Base-by-base conservation (phyloP, 1,140 invertebrate genomes). In the Campodea augens region DNA sequence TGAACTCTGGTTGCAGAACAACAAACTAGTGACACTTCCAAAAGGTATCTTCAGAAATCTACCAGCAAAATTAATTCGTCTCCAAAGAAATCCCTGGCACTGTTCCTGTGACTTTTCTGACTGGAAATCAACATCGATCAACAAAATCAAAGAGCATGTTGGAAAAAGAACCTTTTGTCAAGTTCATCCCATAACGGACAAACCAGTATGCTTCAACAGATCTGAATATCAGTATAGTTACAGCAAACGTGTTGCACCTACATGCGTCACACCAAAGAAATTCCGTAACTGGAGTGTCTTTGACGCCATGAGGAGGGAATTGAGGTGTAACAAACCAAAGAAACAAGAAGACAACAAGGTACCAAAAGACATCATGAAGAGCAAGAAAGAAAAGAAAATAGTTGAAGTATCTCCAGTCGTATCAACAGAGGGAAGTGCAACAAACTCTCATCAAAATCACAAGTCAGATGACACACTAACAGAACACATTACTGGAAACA, bases 41-140 rank as follows among this genome's bases (percentile, higher is more conserved):
- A 49, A 50, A 23, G 65, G 65, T 36, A 65, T 81, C 46, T 77
- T 78, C 45, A 56, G 58, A 40, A 63, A 56, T 45, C 57, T 71
- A 39, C 61, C 64, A 0, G 52, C 67, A 2, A 69, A 68, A 59
- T 56, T 76, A 29, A 65, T 71, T 2, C 60, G 73, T 42, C 53
- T 76, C 36, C 71, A 74, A 50, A 63, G 66, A 5, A 81, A 81
- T 63, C 75, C 74, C 7, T 78, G 76, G 77, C 66, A 78, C 47
- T 81, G 77, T 52, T 68, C 65, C 27, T 81, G 77, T 52, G 59
- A 65, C 1, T 75, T 79, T 73, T 56, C 52, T 40, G 64, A 64
- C 29, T 78, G 75, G 76, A 67, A 74, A 52, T 65, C 70, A 37
- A 36, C 46, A 22, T 39, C 53, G 4, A 53, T 58, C 12, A 72